Conservation (phyloP, 2,888 invertebrate species). For the Philonicus albiceps region DNA sequence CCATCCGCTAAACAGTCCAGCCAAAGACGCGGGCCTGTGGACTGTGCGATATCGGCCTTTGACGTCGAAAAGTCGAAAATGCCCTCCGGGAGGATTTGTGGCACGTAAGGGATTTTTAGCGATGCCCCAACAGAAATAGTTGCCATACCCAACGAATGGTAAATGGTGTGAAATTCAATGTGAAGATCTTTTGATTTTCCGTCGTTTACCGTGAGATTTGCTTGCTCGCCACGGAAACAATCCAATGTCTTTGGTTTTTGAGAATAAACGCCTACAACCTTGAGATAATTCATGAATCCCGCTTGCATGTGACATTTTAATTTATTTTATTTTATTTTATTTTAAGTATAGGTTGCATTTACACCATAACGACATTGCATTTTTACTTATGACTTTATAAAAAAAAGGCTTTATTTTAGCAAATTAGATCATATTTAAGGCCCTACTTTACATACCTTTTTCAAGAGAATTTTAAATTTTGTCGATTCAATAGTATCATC, state of each 20-base stretch:
- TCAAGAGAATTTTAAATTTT: too few relatives aligned
- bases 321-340: not conserved
- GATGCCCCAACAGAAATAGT: constrained; percentile 40
- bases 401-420: too few relatives aligned
- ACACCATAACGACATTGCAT: too few relatives aligned
- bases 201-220: constrained; percentile 28
- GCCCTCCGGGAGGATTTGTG: constrained; percentile 42
- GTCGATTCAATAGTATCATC: too few relatives aligned
- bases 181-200: constrained; percentile 20
- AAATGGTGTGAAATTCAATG: constrained; percentile 43
- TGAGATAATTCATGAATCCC: not conserved
- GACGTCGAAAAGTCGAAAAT: constrained; percentile 43
- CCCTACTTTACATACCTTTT: too few relatives aligned
- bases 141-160: constrained; percentile 38
- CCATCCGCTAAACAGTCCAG: not conserved
- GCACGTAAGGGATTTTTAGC: constrained; percentile 45
- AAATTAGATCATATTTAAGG: too few relatives aligned
- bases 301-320: not conserved
- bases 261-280: not conserved
- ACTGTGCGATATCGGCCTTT: constrained; percentile 44
- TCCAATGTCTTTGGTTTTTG: not conserved
- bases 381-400: too few relatives aligned
- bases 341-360: too few relatives aligned
- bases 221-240: not conserved
- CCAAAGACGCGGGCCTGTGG: not conserved